Evolutionary conservation across 1,140 invertebrate species (phyloP).

Genomic region (Ostrea edulis): DNA sequence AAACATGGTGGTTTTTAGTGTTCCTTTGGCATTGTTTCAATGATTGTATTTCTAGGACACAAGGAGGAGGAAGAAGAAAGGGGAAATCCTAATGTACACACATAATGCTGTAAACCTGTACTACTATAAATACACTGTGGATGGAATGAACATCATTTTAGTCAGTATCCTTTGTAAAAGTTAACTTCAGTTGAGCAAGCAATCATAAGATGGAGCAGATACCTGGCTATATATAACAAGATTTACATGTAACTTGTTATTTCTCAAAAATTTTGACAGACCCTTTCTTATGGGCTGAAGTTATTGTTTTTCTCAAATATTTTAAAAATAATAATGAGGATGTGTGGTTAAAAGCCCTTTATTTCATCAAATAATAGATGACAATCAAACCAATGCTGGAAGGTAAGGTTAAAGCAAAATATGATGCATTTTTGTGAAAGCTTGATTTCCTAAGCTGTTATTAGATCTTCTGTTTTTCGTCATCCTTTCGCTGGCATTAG

Average conservation of each 20-base stretch:
- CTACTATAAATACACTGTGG: conserved; percentile 77
- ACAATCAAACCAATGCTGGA: too few species aligned
- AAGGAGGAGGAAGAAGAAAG: conserved; percentile 57
- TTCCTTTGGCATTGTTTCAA: not conserved
- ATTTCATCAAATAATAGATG: too few species aligned
- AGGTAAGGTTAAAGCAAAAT: too few species aligned
- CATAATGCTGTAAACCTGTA: conserved; percentile 74
- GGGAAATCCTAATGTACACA: conserved; percentile 77
- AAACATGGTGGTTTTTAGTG: not conserved
- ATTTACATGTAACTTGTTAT: too few species aligned
- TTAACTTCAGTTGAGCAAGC: not conserved
- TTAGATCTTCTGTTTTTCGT: conserved; percentile 76
- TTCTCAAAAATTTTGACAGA: too few species aligned
- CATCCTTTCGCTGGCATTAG: conserved; percentile 66
- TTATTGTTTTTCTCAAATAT: too few species aligned
- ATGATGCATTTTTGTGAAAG: not conserved
- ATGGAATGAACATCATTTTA: conserved; percentile 76
- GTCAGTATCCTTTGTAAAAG: conserved; percentile 74
- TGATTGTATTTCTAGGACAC: not conserved
- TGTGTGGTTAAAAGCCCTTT: too few species aligned
- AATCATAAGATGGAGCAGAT: too few species aligned
- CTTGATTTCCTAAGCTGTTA: conserved; percentile 56
- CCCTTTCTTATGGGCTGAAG: too few species aligned
- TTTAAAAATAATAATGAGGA: too few species aligned
- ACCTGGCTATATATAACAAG: too few species aligned